Base-by-base conservation (phyloP, 2,888 invertebrate species). In the Flabesymbios commensalis region DNA sequence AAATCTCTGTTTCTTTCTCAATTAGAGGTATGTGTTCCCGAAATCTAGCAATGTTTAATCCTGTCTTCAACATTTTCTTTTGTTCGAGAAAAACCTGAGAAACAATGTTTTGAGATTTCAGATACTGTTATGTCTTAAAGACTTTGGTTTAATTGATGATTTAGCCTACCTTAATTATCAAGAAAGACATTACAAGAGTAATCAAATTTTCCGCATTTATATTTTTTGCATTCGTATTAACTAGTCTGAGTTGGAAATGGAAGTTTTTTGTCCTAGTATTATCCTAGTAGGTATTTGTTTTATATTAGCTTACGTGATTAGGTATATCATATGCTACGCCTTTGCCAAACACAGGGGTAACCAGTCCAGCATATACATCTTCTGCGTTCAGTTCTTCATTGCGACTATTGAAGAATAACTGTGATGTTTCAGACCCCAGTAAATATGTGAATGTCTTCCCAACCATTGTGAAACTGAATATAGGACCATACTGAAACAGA, bases 331-430 rank as follows among this genome's bases (percentile, higher is more conserved):
- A 78, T 7, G 76, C 77, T 4, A 78, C 78, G 17, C 78, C 77
- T 56, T 72, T 70, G 17, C 78, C 78, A 71, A 78, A 78, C 17
- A 78, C 78, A 17, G 78, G 78, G 1, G 78, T 77, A 1, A 72
- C 72, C 17, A 78, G 69, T 14, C 72, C 72, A 36, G 72, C 59
- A 63, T 78, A 78, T 10, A 78, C 75, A 42, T 78, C 77, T 61
- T 78, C 78, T 26, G 78, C 78, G 67, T 78, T 78, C 48, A 78
- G 67, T 48, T 72, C 67, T 54, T 78, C 78, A 67, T 78, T 78
- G 51, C 71, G 75, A 67, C 78, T 78, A 68, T 77, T 75, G 65
- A 78, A 78, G 57, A 78, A 71, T 22, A 73, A 57, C 1, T 74
- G 72, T 32, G 75, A 52, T 10, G 77, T 63, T 17, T 78, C 75